Conservation (phyloP, 2,113 vertebrate genomes). For the Prolemur simus region DNA sequence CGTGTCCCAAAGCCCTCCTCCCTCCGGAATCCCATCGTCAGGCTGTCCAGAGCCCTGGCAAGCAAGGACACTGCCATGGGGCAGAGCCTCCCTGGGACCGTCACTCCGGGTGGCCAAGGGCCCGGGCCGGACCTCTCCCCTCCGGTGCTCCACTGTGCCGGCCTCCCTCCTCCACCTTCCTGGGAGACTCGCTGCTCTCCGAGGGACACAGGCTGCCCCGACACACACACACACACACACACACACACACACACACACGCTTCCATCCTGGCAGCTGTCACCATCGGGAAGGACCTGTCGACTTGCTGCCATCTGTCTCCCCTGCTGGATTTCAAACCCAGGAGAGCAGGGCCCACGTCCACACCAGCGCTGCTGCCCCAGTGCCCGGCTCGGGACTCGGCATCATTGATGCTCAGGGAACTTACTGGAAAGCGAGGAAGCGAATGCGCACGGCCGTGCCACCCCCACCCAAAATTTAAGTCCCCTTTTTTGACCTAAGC, state of each 20-base stretch:
- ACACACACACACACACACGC: rapidly evolving
- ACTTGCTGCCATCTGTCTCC: neutral
- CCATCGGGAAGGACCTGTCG: rapidly evolving
- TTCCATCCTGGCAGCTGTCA: neutral
- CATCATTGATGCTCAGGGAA: neutral
- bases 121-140: neutral
- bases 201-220: too few species aligned
- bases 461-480: too few species aligned
- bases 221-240: neutral
- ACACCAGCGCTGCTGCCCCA: rapidly evolving
- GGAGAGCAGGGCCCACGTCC: neutral
- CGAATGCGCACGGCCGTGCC: rapidly evolving
- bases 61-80: rapidly evolving
- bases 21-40: rapidly evolving
- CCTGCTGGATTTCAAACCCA: rapidly evolving
- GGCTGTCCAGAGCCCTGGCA: neutral
- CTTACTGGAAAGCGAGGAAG: neutral
- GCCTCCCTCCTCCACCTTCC: neutral
- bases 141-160: too few species aligned
- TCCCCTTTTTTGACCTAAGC: neutral
- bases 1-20: rapidly evolving
- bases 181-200: neutral
- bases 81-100: neutral
- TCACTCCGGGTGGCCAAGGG: rapidly evolving
- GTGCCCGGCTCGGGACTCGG: rapidly evolving